Percentiles rank a stretch among this genome's conserved stretches.
Evolutionary conservation across 2,797 vertebrate genomes (phyloP).

Genomic region (Mormyrus hasselquistii): DNA sequence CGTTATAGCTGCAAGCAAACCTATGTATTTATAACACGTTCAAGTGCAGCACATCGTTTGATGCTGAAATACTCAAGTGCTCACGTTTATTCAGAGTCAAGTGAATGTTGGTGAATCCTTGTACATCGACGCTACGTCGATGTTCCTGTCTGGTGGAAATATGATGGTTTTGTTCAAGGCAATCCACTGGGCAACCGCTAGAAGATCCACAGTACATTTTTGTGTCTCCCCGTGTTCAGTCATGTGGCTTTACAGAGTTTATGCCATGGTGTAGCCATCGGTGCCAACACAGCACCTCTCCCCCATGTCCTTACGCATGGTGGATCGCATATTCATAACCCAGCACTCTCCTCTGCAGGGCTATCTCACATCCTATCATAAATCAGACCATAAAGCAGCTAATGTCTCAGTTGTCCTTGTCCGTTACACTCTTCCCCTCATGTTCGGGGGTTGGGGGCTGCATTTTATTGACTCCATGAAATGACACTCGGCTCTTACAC

Average conservation of each 20-base stretch:
- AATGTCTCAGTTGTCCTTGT: slow-evolving; percentile 1
- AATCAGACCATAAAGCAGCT: slow-evolving; percentile 16
- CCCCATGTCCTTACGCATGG: background rate
- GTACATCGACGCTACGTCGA: background rate
- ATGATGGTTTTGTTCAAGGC: background rate
- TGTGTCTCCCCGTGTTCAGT: background rate
- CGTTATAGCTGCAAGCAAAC: background rate
- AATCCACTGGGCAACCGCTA: background rate
- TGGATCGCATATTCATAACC: slow-evolving; percentile 1
- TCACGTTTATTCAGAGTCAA: background rate
- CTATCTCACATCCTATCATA: background rate
- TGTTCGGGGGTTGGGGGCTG: background rate
- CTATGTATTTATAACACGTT: background rate
- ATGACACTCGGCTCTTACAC: background rate
- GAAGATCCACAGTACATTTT: background rate
- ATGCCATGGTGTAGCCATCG: background rate
- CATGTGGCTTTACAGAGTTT: too few species aligned
- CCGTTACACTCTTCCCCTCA: background rate
- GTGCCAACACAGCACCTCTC: background rate
- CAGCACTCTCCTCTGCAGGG: background rate
- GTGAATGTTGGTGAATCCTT: background rate
- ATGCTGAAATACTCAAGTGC: background rate
- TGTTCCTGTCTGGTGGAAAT: background rate
- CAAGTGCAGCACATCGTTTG: background rate
- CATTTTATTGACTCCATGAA: background rate